Conservation (phyloP, 37 sponge, comb jelly and placozoan species). For the Cliona cf. orientalis region DNA sequence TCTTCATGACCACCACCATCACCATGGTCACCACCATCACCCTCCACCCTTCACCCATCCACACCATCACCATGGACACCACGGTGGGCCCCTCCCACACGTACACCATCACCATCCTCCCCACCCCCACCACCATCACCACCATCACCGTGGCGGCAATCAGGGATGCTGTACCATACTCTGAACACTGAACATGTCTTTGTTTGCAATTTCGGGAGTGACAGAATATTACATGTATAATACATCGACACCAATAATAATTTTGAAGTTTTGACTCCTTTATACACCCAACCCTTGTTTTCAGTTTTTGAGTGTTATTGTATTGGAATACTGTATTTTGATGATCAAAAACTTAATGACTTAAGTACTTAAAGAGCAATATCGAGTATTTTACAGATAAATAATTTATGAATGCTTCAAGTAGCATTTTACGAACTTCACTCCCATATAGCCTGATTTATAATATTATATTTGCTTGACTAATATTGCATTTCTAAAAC, state of each 20-base stretch:
- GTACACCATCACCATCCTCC: neutral
- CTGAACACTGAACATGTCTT: constrained; percentile 3
- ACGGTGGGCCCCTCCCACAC: neutral
- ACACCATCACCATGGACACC: constrained; percentile 28
- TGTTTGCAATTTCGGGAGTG: too few species aligned
- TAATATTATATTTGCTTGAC: too few species aligned
- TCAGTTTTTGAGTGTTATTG: too few species aligned
- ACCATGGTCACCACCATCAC: constrained; percentile 43
- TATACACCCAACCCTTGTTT: too few species aligned
- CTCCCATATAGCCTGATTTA: too few species aligned
- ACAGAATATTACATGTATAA: too few species aligned
- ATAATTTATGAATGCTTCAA: too few species aligned
- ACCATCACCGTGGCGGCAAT: neutral
- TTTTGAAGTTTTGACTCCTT: neutral
- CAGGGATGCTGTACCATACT: constrained; percentile 45
- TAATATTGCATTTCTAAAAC: too few species aligned
- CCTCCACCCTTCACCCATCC: constrained; percentile 8
- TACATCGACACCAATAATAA: too few species aligned
- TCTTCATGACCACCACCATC: constrained; percentile 36
- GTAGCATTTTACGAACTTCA: too few species aligned
- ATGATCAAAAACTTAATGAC: neutral
- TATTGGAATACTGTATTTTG: neutral
- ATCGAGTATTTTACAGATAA: too few species aligned
- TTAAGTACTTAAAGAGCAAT: too few species aligned
- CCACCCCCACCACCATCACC: constrained; percentile 36